A percentile compares a stretch with the other conserved stretches of the same genome.
Evolutionary conservation across 2,113 vertebrate species (phyloP).

Genomic region (Calyptommatus sinebrachiatus): DNA sequence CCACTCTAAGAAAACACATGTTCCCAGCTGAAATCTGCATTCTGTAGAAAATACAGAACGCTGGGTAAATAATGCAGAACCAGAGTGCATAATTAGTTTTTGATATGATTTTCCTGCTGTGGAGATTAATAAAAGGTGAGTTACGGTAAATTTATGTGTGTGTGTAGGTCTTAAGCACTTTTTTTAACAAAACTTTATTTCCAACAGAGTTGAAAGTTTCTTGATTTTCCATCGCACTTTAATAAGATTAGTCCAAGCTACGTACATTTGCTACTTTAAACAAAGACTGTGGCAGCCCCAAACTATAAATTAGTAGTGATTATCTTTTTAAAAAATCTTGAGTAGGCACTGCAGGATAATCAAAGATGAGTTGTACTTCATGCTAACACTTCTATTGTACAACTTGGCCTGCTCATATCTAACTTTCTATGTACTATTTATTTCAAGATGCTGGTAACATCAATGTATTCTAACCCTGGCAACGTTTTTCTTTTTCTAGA

Average conservation of each 20-base stretch:
- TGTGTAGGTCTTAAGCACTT: background rate
- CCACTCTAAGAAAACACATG: no score
- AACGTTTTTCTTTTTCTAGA: background rate
- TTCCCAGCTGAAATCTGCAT: no score
- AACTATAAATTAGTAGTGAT: no score
- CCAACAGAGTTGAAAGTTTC: background rate
- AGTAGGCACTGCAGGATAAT: no score
- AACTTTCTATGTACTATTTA: background rate
- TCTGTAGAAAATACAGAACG: no score
- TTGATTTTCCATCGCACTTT: background rate
- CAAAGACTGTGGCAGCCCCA: background rate
- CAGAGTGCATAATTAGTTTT: no score
- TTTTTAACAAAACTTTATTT: background rate
- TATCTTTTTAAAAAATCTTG: no score
- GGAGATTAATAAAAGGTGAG: no score
- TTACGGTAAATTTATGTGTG: no score
- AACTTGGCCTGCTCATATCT: background rate
- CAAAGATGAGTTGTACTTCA: background rate
- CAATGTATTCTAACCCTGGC: conserved; percentile 8
- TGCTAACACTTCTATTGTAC: background rate
- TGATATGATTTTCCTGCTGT: no score
- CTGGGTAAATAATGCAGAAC: no score
- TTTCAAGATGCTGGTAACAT: background rate
- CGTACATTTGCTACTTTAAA: background rate
- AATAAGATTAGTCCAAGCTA: background rate